Base-by-base conservation (phyloP, 2,888 invertebrate genomes). In the Drosophila monieri region DNA sequence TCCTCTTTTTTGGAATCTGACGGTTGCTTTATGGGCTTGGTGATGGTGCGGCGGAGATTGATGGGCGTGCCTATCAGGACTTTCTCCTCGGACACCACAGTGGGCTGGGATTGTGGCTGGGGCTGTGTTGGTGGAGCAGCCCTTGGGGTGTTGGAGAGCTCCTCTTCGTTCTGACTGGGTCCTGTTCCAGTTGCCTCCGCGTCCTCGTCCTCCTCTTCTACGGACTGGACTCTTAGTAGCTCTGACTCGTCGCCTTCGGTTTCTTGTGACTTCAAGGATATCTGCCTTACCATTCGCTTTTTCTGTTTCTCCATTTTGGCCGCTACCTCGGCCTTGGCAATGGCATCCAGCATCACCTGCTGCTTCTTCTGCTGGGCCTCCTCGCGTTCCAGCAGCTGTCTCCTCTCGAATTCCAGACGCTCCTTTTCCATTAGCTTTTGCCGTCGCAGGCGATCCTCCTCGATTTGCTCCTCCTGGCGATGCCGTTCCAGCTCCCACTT, bases 401-500 rank as follows among this genome's bases (percentile, higher is more conserved):
- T 93, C 69, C 95, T 94, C 89, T 97, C 97, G 74, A 94, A 93
- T 85, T 97, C 95, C 74, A 95, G 91, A 70, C 95, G 94, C 78
- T 93, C 92, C 62, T 94, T 93, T 80, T 96, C 95, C 68, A 94
- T 92, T 91, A 95, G 95, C 85, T 95, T 94, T 88, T 97, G 96
- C 44, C 94, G 93, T 73, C 94, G 94, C 68, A 97, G 93, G 68
- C 96, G 93, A 72, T 95, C 93, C 87, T 97, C 97, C 90, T 97
- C 97, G 74, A 95, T 93, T 76, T 94, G 93, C 90, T 98, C 98
- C 90, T 97, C 97, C 81, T 93, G 93, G 72, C 95, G 91, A 74
- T 94, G 94, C 55, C 93, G 93, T 88, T 96, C 96, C 73, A 94
- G 93, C 90, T 98, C 97, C 90, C 95, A 95, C 81, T 94, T 94